phyloP scores from a whole-genome alignment of 1,140 invertebrate genomes.

The Drosophila simulans region DNA sequence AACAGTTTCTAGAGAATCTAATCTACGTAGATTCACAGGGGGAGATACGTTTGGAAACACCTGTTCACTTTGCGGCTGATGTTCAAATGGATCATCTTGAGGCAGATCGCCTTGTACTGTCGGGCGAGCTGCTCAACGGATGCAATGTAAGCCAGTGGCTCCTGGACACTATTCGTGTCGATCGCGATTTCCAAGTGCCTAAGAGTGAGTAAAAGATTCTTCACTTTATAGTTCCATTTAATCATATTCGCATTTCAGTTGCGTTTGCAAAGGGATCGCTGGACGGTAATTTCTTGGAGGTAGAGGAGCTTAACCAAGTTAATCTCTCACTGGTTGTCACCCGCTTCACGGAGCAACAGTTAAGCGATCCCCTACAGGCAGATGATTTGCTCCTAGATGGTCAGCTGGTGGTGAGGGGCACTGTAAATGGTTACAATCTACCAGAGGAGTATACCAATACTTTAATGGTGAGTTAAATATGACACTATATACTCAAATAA shows the following conservation, averaged over 20 bases:
- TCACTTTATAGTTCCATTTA: background rate
- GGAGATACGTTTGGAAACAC: slow-evolving; percentile 32
- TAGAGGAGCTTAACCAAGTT: slow-evolving; percentile 61
- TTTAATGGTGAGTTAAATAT: slow-evolving; percentile 59
- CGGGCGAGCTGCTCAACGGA: slow-evolving; percentile 51
- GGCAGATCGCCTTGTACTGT: slow-evolving; percentile 20
- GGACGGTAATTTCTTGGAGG: slow-evolving; percentile 55
- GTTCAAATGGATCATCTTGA: slow-evolving; percentile 19
- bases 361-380: slow-evolving; percentile 30
- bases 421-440: slow-evolving; percentile 60
- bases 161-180: slow-evolving; percentile 63
- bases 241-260: slow-evolving; percentile 16
- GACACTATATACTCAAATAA: background rate
- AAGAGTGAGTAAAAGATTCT: slow-evolving; percentile 19
- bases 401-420: slow-evolving; percentile 28
- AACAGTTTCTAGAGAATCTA: slow-evolving; percentile 42
- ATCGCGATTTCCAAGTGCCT: slow-evolving; percentile 31
- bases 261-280: slow-evolving; percentile 55
- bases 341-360: slow-evolving; percentile 58
- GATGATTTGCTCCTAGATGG: slow-evolving; percentile 60
- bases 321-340: slow-evolving; percentile 62
- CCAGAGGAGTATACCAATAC: slow-evolving; percentile 68
- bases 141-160: slow-evolving; percentile 69
- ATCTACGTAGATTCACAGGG: slow-evolving; percentile 44
- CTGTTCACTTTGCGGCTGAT: slow-evolving; percentile 50